Evolutionary conservation across 2,888 invertebrate genomes (phyloP).

Genomic region (Elysia crispata): DNA sequence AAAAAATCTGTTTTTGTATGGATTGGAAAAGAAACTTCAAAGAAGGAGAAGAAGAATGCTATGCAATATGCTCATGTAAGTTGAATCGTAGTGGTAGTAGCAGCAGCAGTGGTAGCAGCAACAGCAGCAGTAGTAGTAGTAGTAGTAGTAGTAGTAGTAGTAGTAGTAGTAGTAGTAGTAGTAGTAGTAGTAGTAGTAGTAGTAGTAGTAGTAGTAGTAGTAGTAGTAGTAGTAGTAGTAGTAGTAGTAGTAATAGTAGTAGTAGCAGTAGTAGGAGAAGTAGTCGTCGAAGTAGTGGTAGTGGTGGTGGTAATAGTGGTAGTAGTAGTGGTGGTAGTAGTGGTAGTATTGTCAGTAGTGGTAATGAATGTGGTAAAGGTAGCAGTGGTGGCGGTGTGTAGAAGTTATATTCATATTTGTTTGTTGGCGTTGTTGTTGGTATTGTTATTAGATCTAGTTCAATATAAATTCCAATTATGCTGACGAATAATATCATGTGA

Average conservation of each 20-base stretch:
- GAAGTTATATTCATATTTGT: too few species aligned
- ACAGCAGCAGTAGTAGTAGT: conserved; percentile 21
- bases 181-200: conserved; percentile 34
- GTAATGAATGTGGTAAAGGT: neutral
- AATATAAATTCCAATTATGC: too few species aligned
- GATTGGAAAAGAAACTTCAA: conserved; percentile 72
- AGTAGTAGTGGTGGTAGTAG: too few species aligned
- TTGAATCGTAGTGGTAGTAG: conserved; percentile 30
- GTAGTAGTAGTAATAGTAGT: neutral
- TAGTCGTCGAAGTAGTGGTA: neutral
- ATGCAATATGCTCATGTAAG: conserved; percentile 76
- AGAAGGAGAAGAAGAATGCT: conserved; percentile 72
- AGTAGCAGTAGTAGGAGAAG: too few species aligned
- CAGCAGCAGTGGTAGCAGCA: neutral
- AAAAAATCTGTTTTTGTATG: conserved; percentile 72
- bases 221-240: neutral
- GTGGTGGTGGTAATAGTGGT: conserved; percentile 2
- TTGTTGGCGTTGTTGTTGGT: too few species aligned
- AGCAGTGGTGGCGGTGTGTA: neutral
- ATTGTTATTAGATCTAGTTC: too few species aligned
- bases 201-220: conserved; percentile 1
- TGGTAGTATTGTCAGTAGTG: too few species aligned
- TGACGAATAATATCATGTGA: too few species aligned
- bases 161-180: conserved; percentile 32
- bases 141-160: conserved; percentile 25